A percentile compares a stretch with the other conserved stretches of the same genome.
Conservation (phyloP, 2,797 vertebrate genomes). For the Thamnophis elegans region DNA sequence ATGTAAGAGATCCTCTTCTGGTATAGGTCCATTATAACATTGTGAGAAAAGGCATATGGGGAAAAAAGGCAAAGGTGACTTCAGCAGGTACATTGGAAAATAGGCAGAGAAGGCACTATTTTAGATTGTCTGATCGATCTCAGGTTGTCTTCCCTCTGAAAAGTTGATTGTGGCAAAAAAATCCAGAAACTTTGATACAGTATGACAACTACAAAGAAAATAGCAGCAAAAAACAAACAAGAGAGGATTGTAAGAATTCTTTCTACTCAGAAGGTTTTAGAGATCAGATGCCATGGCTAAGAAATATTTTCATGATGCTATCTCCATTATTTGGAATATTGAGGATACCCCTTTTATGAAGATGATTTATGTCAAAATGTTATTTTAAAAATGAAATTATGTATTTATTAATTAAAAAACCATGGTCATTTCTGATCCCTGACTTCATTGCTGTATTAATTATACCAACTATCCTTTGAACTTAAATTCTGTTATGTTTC, state of each 20-base stretch:
- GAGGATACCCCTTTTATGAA: neutral
- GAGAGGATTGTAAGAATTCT: neutral
- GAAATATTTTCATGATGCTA: too few species aligned
- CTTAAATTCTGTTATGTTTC: constrained; percentile 46
- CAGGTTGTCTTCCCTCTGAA: neutral
- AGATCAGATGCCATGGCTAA: neutral
- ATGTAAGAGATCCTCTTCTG: neutral
- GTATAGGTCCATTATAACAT: neutral
- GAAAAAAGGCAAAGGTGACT: neutral
- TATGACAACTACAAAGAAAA: neutral
- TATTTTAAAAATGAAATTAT: neutral
- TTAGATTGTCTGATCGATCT: neutral
- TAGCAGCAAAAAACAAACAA: neutral
- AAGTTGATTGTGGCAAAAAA: neutral
- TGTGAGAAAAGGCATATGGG: neutral
- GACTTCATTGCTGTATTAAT: constrained; percentile 34
- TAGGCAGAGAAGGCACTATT: neutral
- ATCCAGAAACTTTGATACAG: neutral
- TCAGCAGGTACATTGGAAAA: neutral
- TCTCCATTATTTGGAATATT: neutral
- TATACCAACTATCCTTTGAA: constrained; percentile 28
- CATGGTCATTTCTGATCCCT: neutral
- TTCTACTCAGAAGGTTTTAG: neutral
- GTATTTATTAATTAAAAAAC: neutral
- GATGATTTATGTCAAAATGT: neutral